A percentile compares a stretch with the other conserved stretches of the same genome.
Conservation (phyloP, 1,140 invertebrate species). For the Cherax destructor region DNA sequence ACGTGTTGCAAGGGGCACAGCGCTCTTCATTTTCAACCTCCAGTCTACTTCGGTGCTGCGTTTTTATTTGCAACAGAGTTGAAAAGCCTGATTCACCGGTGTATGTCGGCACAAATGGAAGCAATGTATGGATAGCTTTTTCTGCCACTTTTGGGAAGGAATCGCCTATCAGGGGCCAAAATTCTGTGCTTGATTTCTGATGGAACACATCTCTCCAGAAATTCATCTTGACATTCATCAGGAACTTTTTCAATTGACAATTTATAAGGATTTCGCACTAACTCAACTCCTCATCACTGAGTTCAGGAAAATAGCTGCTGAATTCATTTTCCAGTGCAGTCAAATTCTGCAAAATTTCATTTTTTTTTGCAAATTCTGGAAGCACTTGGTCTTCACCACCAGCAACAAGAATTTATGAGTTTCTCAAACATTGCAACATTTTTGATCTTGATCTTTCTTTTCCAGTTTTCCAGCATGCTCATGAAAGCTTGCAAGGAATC, state of each 20-base stretch:
- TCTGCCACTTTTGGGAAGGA: conserved; percentile 33
- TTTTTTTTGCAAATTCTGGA: conserved; percentile 36
- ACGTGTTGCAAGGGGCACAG: conserved; percentile 19
- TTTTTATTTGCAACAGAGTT: conserved; percentile 46
- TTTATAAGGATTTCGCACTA: conserved; percentile 19
- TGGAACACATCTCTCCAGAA: conserved; percentile 23
- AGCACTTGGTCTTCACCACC: conserved; percentile 35
- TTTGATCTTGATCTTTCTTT: conserved; percentile 24
- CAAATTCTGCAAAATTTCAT: conserved; percentile 34
- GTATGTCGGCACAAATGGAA: conserved; percentile 49
- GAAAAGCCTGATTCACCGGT: conserved; percentile 38
- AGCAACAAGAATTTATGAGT: conserved; percentile 9
- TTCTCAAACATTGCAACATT: conserved; percentile 44
- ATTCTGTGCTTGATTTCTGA: conserved; percentile 25
- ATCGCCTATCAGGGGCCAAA: conserved; percentile 19
- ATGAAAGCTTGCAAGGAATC: conserved; percentile 45
- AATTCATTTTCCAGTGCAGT: conserved; percentile 25
- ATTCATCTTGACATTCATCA: conserved; percentile 46
- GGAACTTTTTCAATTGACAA: conserved; percentile 35
- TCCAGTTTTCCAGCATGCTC: conserved; percentile 36
- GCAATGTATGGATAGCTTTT: conserved; percentile 28
- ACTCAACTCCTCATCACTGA: background rate
- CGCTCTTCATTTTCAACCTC: conserved; percentile 10
- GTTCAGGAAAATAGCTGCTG: conserved; percentile 23
- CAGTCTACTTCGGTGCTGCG: conserved; percentile 36